Evolutionary conservation across 2,888 invertebrate genomes (phyloP).

Genomic region (Plagodis pulveraria): DNA sequence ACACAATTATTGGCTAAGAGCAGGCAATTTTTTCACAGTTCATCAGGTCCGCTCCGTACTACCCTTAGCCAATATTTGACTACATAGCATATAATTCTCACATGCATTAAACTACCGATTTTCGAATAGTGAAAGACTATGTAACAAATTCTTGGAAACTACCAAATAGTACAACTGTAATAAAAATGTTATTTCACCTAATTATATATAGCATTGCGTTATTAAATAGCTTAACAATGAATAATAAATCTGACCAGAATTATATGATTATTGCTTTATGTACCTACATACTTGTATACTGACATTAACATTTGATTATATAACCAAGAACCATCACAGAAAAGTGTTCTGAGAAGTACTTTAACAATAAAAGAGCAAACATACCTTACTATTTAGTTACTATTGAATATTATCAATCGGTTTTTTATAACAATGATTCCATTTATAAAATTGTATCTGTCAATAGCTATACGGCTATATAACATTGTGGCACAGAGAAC

Average conservation of each 20-base stretch:
- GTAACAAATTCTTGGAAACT: slow-evolving; percentile 1
- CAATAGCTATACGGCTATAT: slow-evolving; percentile 10
- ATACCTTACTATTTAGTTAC: too few species aligned
- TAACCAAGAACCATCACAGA: too few species aligned
- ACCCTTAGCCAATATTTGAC: background rate
- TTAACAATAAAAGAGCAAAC: too few species aligned
- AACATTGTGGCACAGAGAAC: slow-evolving; percentile 29
- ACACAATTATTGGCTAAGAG: too few species aligned
- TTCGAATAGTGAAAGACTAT: slow-evolving; percentile 1
- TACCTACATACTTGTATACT: background rate
- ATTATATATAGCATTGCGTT: slow-evolving; percentile 2
- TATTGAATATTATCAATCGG: too few species aligned
- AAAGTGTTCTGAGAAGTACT: too few species aligned
- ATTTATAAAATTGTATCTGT: slow-evolving; percentile 9
- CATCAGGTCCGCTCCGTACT: too few species aligned
- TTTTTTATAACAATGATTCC: background rate
- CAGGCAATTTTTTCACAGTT: too few species aligned
- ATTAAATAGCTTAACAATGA: slow-evolving; percentile 2
- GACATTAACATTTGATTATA: background rate
- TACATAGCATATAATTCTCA: background rate
- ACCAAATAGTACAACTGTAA: slow-evolving; percentile 11
- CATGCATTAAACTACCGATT: slow-evolving; percentile 4
- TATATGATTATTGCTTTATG: slow-evolving; percentile 6
- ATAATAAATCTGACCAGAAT: slow-evolving; percentile 6
- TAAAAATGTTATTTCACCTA: background rate